These are phyloP conservation scores for Rhimphoctona megacephalus DNA, from an alignment of 2,888 invertebrate species.

Conservation along the genomic window DNA sequence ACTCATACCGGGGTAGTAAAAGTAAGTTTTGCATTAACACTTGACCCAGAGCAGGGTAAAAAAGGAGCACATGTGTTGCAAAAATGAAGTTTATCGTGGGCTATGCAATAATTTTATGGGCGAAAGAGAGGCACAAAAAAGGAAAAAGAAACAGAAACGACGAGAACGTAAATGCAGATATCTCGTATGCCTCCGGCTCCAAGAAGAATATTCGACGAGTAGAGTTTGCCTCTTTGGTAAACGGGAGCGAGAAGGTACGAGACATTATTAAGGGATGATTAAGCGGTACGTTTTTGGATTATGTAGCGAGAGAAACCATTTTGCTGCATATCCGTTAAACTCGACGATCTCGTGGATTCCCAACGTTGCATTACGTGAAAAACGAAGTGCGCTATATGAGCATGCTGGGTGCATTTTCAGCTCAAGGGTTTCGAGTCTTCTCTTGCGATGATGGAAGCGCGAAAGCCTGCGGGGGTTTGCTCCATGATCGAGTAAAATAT, in stretches of 20 bases:
- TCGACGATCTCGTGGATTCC: background rate
- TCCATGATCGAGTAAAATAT: background rate
- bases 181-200: constrained; percentile 40
- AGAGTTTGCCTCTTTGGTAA: constrained; percentile 11
- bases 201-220: constrained; percentile 3
- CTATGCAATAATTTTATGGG: constrained; percentile 74
- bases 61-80: constrained; percentile 7
- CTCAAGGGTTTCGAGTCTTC: constrained; percentile 26
- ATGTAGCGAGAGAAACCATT: constrained; percentile 26
- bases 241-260: constrained; percentile 64
- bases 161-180: constrained; percentile 25
- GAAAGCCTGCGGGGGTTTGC: constrained; percentile 9
- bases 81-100: constrained; percentile 50
- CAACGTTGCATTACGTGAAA: constrained; percentile 5
- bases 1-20: constrained; percentile 50
- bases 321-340: constrained; percentile 9
- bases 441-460: constrained; percentile 46
- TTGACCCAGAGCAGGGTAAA: constrained; percentile 68
- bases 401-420: constrained; percentile 17
- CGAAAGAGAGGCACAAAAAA: constrained; percentile 50
- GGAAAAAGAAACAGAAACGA: background rate
- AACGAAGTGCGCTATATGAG: constrained; percentile 1
- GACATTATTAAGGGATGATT: constrained; percentile 79
- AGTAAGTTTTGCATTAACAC: constrained; percentile 76
- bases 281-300: constrained; percentile 72